Percentiles rank a stretch among this genome's conserved stretches.
Evolutionary conservation across 1,140 invertebrate genomes (phyloP).

Genomic region (Rhagoletis pomonella): DNA sequence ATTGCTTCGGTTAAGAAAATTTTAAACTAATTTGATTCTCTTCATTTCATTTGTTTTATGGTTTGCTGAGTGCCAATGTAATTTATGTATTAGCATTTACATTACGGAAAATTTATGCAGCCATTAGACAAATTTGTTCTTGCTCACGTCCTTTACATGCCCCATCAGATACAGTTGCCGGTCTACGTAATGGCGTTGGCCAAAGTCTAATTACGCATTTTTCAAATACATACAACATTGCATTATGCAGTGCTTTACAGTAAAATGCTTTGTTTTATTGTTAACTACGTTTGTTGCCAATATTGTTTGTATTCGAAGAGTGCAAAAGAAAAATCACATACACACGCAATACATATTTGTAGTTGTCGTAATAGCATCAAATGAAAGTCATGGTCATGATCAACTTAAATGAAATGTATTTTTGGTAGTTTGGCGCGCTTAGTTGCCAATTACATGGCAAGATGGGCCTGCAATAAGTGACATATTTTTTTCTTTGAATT

Average conservation of each 20-base stretch:
- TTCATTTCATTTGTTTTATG: slow-evolving; percentile 7
- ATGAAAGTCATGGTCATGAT: not conserved
- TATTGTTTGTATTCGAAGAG: not conserved
- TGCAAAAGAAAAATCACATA: not conserved
- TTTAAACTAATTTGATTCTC: slow-evolving; percentile 12
- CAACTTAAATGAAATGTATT: not conserved
- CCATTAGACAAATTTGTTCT: not conserved
- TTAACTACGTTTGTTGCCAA: not conserved
- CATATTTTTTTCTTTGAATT: too few species aligned
- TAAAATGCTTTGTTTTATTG: not conserved
- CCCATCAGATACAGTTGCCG: not conserved
- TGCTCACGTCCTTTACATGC: not conserved
- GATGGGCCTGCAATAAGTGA: too few species aligned
- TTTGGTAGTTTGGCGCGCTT: too few species aligned
- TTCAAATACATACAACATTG: not conserved
- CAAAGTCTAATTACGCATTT: slow-evolving; percentile 25
- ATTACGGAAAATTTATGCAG: slow-evolving; percentile 1
- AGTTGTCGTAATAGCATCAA: not conserved
- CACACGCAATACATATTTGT: not conserved
- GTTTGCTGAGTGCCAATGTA: not conserved
- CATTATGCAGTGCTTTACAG: not conserved
- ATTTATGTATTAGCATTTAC: not conserved
- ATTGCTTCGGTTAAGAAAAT: slow-evolving; percentile 9
- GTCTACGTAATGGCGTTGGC: not conserved
- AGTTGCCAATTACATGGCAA: too few species aligned